These are phyloP conservation scores for Indri indri DNA, from an alignment of 2,113 vertebrate genomes.

Conservation along the genomic window DNA sequence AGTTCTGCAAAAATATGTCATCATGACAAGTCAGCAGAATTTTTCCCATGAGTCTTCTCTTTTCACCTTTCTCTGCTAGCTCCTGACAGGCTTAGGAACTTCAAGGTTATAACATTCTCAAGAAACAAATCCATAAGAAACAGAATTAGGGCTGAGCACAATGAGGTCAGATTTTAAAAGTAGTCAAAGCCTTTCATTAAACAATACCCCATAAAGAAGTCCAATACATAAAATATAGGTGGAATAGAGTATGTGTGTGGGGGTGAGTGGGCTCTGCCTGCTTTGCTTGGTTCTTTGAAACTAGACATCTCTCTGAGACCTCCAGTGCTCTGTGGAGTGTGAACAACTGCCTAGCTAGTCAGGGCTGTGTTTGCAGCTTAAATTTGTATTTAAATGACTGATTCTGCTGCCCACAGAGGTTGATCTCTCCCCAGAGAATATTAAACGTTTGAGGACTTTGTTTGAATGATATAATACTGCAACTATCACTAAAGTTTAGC, in stretches of 20 bases:
- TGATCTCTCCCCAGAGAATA: neutral
- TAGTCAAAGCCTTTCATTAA: neutral
- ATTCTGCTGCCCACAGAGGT: neutral
- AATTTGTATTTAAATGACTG: neutral
- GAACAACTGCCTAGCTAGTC: neutral
- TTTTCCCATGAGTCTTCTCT: neutral
- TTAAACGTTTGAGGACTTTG: neutral
- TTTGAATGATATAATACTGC: conserved; percentile 24
- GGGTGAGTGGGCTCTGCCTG: neutral
- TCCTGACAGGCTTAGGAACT: neutral
- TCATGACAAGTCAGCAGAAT: neutral
- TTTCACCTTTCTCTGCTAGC: neutral
- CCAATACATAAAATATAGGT: neutral
- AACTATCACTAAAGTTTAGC: conserved; percentile 35
- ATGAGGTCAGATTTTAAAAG: neutral
- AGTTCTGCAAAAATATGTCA: neutral
- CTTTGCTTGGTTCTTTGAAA: neutral
- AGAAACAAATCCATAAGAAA: neutral
- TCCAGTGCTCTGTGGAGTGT: neutral
- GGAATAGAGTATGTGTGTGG: no score
- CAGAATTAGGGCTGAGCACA: neutral
- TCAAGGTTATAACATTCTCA: neutral
- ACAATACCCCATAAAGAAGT: neutral
- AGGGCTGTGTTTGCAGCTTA: neutral
- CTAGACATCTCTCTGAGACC: neutral